phyloP scores from a whole-genome alignment of 2,113 vertebrate species.

The Sylvilagus bachmani region DNA sequence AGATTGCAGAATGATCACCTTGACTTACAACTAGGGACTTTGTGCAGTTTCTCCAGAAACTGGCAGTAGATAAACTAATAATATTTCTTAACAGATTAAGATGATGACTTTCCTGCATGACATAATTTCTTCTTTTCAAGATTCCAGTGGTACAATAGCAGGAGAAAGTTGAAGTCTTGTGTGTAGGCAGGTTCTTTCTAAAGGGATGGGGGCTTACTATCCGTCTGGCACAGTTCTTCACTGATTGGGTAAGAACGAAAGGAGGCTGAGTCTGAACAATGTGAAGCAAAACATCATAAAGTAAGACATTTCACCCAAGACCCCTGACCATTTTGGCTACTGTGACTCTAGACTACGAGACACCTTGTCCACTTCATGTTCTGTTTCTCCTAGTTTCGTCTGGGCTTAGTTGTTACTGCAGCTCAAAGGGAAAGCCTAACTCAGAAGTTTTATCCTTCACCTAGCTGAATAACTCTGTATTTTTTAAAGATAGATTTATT shows the following conservation, averaged over 20 bases:
- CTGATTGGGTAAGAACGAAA: background rate
- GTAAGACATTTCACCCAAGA: background rate
- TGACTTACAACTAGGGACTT: background rate
- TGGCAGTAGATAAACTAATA: background rate
- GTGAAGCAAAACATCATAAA: background rate
- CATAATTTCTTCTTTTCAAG: conserved; percentile 7
- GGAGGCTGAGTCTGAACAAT: background rate
- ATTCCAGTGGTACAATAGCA: background rate
- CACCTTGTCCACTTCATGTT: background rate
- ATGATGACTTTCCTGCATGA: background rate
- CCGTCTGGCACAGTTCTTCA: background rate
- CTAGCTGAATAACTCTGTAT: background rate
- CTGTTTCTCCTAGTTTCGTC: background rate
- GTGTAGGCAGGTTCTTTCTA: background rate
- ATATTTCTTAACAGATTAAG: conserved; percentile 12
- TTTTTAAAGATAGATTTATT: background rate
- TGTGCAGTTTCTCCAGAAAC: conserved; percentile 17
- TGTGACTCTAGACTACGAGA: background rate
- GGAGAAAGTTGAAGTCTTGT: conserved; percentile 6
- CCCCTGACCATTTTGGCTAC: background rate
- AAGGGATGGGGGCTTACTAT: background rate
- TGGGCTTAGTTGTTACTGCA: background rate
- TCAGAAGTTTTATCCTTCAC: background rate
- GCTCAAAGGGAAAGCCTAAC: background rate
- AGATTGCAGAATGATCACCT: background rate